These are phyloP conservation scores for Chelon labrosus DNA, from an alignment of 2,797 vertebrate species.

Conservation along the genomic window DNA sequence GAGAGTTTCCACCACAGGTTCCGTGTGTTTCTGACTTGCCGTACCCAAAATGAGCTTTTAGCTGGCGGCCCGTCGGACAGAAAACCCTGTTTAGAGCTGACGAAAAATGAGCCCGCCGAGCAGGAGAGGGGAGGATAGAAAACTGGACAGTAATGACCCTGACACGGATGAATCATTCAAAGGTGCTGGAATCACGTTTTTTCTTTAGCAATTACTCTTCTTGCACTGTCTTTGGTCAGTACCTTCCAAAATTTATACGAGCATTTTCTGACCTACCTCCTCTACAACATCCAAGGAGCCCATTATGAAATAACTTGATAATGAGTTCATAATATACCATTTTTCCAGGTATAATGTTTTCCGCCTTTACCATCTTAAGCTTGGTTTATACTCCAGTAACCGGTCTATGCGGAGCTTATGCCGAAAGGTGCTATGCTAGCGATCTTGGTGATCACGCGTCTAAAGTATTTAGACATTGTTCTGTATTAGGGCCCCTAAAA, in stretches of 20 bases:
- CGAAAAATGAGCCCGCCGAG: conserved; percentile 1
- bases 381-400: too few relatives aligned
- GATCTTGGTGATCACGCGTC: too few relatives aligned
- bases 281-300: background rate
- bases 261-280: background rate
- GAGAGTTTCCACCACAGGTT: conserved; percentile 68
- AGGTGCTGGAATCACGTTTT: background rate
- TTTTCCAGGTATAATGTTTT: background rate
- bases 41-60: conserved; percentile 78
- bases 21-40: conserved; percentile 64
- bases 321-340: background rate
- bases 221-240: background rate
- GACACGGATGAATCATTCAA: conserved; percentile 27
- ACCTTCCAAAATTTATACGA: background rate
- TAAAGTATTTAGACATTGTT: too few relatives aligned
- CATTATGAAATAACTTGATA: background rate
- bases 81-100: conserved; percentile 53
- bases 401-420: too few relatives aligned
- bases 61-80: conserved; percentile 57
- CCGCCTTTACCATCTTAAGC: background rate
- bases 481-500: too few relatives aligned
- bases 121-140: conserved; percentile 32
- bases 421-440: too few relatives aligned
- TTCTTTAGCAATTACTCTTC: background rate
- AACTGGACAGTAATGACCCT: conserved; percentile 26